Evolutionary conservation across 2,888 invertebrate genomes (phyloP), one percentile per base, ranked within the genome.

Genomic region (Lomographa bimaculata): DNA sequence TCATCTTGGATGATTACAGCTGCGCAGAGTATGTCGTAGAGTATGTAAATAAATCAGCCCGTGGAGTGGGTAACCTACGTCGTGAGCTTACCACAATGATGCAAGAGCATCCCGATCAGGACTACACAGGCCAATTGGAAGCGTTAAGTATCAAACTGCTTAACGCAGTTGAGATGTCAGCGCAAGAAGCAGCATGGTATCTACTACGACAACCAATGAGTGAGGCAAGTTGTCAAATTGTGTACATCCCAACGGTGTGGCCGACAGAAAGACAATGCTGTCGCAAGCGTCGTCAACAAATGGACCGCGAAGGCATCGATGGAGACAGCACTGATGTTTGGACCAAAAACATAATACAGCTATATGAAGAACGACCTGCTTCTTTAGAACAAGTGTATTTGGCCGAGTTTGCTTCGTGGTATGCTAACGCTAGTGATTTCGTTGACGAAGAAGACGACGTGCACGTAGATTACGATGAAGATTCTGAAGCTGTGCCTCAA

Each of bases 131-230:
- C 5, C 42, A 44, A 17, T 50, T 49, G 10, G 52, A 54, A 53
- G 46, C 38, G 8, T 45, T 63, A 8, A 64, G 61, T 46, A 14
- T 58, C 38, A 52, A 64, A 26, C 32, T 79, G 6, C 54, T 79
- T 0, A 72, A 80, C 30, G 44, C 54, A 30, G 61, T 68, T 23
- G 79, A 79, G 46, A 79, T 79, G 53, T 54, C 68, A 3, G 60
- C 60, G 35, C 79, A 80, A 67, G 78, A 79, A 64, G 77, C 78
- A 42, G 81, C 80, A 34, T 83, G 79, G 79, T 82, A 67, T 63
- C 43, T 85, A 1, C 43, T 86, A 25, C 54, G 79, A 14, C 59
- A 77, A 43, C 75, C 77, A 5, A 85, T 83, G 80, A 69, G 67
- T 7, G 60, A 56, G 50, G 30, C 61, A 36, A 71, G 67, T 3